These are phyloP conservation scores for Terebella lapidaria DNA, from an alignment of 2,888 invertebrate genomes.

Conservation along the genomic window DNA sequence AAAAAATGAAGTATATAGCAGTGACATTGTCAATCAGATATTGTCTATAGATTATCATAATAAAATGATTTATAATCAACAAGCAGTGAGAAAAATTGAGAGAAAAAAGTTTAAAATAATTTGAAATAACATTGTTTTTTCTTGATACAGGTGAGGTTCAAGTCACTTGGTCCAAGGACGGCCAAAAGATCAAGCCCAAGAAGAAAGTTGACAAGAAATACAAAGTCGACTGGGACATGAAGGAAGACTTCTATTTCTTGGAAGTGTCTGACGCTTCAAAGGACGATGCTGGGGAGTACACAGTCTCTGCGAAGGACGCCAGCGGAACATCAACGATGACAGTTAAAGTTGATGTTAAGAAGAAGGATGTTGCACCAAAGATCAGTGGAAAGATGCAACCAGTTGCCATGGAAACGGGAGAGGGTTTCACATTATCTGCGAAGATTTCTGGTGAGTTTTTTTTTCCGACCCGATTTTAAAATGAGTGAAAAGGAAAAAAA, in stretches of 20 bases:
- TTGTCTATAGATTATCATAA: too few relatives aligned
- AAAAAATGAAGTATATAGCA: too few relatives aligned
- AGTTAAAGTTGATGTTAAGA: conserved; percentile 11
- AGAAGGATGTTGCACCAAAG: conserved; percentile 3
- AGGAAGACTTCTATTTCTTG: conserved; percentile 27
- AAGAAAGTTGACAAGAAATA: conserved; percentile 11
- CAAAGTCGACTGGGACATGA: conserved; percentile 13
- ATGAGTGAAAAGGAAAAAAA: too few relatives aligned
- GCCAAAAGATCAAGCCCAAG: conserved; percentile 19
- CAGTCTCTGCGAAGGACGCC: conserved; percentile 23
- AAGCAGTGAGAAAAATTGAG: too few relatives aligned
- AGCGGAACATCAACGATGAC: conserved; percentile 19
- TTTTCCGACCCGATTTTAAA: too few relatives aligned
- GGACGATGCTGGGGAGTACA: conserved; percentile 25
- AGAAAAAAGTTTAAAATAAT: too few relatives aligned
- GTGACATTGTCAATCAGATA: too few relatives aligned
- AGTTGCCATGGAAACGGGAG: conserved; percentile 6
- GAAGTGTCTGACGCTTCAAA: conserved; percentile 27
- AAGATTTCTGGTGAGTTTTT: conserved; percentile 14
- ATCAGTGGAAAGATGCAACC: conserved; percentile 5
- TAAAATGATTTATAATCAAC: too few relatives aligned
- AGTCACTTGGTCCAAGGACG: conserved; percentile 27
- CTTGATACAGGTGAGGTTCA: conserved; percentile 14
- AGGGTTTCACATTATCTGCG: conserved; percentile 12
- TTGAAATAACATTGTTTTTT: too few relatives aligned